phyloP scores from a whole-genome alignment of 2,888 invertebrate species.

The Siphlonurus alternatus region DNA sequence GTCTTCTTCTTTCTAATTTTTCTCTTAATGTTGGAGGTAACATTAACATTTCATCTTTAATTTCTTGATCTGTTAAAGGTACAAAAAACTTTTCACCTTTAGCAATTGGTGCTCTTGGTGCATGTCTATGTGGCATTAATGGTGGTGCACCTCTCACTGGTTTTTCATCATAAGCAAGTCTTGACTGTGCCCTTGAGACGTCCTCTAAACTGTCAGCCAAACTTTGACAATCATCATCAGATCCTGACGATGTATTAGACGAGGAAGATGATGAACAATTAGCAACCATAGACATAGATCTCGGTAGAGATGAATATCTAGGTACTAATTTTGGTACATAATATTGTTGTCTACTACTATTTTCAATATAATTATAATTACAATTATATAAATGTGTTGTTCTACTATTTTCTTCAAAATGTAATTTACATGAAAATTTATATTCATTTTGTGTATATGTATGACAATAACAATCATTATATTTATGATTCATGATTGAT shows the following conservation, averaged over 20 bases:
- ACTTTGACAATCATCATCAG: background rate
- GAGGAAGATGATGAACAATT: background rate
- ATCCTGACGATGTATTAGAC: background rate
- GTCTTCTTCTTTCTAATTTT: background rate
- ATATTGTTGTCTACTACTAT: background rate
- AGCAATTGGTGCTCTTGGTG: background rate
- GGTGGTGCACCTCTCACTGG: background rate
- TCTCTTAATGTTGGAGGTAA: background rate
- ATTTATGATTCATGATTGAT: background rate
- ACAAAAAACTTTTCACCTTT: background rate
- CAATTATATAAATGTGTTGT: background rate
- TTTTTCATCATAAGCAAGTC: background rate
- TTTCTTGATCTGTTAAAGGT: background rate
- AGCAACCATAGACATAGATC: background rate
- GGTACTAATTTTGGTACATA: background rate
- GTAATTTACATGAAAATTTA: background rate
- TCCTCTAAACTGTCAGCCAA: slow-evolving; percentile 1
- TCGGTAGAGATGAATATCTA: background rate
- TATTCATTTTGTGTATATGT: background rate
- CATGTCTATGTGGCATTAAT: background rate
- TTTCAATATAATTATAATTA: background rate
- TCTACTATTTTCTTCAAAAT: background rate
- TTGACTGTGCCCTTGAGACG: background rate
- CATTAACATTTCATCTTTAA: background rate
- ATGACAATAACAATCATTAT: background rate